Conservation (phyloP, 2,888 invertebrate genomes). For the Lycia hirtaria region DNA sequence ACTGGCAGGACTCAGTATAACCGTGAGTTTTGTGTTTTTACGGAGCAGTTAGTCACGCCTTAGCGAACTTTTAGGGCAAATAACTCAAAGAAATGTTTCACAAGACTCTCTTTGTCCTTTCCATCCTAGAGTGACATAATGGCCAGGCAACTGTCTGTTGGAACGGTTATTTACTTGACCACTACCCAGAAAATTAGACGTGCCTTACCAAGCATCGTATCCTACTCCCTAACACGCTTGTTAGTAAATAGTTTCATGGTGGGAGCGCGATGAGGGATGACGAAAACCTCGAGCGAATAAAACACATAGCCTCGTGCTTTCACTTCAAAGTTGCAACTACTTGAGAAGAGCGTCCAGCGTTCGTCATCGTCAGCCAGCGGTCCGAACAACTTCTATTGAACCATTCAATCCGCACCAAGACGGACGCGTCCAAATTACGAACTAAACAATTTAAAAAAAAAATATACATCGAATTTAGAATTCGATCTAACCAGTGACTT, state of each 20-base stretch:
- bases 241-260: constrained; percentile 41
- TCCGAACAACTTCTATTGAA: constrained; percentile 60
- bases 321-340: constrained; percentile 72
- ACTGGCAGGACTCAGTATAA: too few species aligned
- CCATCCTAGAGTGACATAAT: constrained; percentile 48
- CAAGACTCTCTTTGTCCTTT: constrained; percentile 45
- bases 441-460: constrained; percentile 39
- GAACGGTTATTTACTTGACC: constrained; percentile 40
- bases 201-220: constrained; percentile 21
- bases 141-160: not conserved
- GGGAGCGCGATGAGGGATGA: constrained; percentile 72
- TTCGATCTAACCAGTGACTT: constrained; percentile 40
- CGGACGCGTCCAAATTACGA: constrained; percentile 66
- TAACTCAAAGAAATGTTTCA: constrained; percentile 42
- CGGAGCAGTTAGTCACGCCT: constrained; percentile 31
- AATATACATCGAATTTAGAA: constrained; percentile 12
- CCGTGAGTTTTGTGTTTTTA: too few species aligned
- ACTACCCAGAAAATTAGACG: constrained; percentile 39
- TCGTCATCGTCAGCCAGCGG: constrained; percentile 54
- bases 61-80: constrained; percentile 43
- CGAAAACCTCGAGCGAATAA: constrained; percentile 79
- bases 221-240: constrained; percentile 39
- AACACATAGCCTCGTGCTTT: constrained; percentile 79
- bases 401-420: constrained; percentile 61
- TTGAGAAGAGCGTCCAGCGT: constrained; percentile 70